Evolutionary conservation across 2,888 invertebrate genomes (phyloP).

Genomic region (Bruchidius siliquastri): DNA sequence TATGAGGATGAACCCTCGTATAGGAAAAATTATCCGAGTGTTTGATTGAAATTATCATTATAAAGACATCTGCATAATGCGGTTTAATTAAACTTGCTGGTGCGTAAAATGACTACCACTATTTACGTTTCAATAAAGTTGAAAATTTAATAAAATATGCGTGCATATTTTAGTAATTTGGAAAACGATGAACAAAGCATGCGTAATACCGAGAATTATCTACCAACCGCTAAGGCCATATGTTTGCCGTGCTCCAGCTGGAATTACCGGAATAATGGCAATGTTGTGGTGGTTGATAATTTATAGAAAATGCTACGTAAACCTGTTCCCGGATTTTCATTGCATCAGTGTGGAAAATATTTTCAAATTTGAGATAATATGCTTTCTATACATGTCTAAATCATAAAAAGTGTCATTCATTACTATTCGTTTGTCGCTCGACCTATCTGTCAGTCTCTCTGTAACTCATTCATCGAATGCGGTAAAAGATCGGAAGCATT

Average conservation of each 20-base stretch:
- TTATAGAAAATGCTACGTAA: background rate
- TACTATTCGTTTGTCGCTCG: too few species aligned
- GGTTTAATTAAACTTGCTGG: background rate
- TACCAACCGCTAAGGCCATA: background rate
- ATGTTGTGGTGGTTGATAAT: background rate
- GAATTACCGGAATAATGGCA: background rate
- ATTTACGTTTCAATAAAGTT: background rate
- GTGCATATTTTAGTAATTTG: background rate
- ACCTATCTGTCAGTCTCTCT: too few species aligned
- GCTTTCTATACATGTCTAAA: too few species aligned
- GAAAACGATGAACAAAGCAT: background rate
- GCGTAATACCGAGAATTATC: background rate
- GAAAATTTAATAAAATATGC: background rate
- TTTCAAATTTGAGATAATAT: too few species aligned
- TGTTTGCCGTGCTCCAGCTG: background rate
- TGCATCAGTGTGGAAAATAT: too few species aligned
- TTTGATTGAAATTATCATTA: background rate
- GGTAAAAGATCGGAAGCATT: too few species aligned
- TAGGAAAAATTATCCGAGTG: background rate
- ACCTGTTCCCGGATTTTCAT: too few species aligned
- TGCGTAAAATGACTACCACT: background rate
- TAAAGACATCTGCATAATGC: background rate
- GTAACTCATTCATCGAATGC: too few species aligned
- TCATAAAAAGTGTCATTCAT: too few species aligned
- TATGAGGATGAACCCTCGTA: too few species aligned